Conservation (phyloP, 2,797 vertebrate species). For the Enteromius viviparus region DNA sequence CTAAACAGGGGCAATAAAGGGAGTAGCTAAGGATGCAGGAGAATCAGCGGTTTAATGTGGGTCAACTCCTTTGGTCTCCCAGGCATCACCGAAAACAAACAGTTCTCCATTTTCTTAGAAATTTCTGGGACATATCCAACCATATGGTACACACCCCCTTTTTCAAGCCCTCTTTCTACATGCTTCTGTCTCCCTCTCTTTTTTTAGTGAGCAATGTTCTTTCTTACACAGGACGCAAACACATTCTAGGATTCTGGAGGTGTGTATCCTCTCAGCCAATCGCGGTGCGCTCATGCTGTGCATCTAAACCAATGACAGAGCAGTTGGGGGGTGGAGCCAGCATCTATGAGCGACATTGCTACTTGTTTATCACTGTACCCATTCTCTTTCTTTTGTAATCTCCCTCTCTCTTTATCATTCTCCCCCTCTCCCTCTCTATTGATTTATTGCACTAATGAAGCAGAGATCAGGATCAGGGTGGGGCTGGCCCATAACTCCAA, state of each 20-base stretch:
- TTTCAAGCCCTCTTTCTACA: slow-evolving; percentile 23
- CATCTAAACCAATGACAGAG: slow-evolving; percentile 69
- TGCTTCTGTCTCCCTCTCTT: slow-evolving; percentile 28
- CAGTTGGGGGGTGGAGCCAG: slow-evolving; percentile 53
- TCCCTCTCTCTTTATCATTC: neutral
- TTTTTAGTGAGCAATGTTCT: slow-evolving; percentile 48
- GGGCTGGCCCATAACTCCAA: slow-evolving; percentile 61
- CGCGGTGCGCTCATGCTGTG: slow-evolving; percentile 52
- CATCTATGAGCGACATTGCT: slow-evolving; percentile 62
- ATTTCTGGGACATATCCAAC: slow-evolving; percentile 70
- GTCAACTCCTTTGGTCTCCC: slow-evolving; percentile 40
- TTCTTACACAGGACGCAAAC: slow-evolving; percentile 71
- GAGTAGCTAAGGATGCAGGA: slow-evolving; percentile 19
- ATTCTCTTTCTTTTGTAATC: slow-evolving; percentile 47
- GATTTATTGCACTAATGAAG: slow-evolving; percentile 72
- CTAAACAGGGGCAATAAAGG: slow-evolving; percentile 5
- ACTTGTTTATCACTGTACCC: slow-evolving; percentile 77
- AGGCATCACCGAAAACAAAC: slow-evolving; percentile 70
- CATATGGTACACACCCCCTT: slow-evolving; percentile 63
- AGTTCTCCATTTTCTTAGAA: slow-evolving; percentile 78
- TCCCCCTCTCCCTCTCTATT: slow-evolving; percentile 48
- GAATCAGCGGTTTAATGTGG: slow-evolving; percentile 33
- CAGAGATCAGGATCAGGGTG: slow-evolving; percentile 68
- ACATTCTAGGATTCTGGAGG: slow-evolving; percentile 79
- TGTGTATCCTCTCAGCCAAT: slow-evolving; percentile 84